These are phyloP conservation scores for Pangasius djambal DNA, from an alignment of 2,797 vertebrate species.

Conservation along the genomic window DNA sequence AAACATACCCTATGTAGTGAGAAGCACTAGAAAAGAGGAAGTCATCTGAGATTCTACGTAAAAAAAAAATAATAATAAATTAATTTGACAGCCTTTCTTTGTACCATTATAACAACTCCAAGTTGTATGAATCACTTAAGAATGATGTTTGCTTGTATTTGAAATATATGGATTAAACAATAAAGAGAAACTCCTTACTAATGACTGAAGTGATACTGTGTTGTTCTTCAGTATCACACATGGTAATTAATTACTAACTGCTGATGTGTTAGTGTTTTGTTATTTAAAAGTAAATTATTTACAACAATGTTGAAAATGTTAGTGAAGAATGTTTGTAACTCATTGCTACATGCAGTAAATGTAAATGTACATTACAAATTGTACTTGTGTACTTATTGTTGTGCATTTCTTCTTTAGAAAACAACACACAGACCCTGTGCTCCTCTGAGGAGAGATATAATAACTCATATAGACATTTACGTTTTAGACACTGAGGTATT, in stretches of 20 bases:
- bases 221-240: neutral
- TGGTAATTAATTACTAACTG: neutral
- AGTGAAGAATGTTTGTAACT: neutral
- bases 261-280: neutral
- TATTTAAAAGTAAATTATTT: neutral
- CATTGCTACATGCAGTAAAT: neutral
- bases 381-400: neutral
- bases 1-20: neutral
- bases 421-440: neutral
- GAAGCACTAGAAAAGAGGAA: neutral
- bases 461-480: neutral
- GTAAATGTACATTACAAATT: neutral
- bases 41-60: neutral
- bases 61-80: neutral
- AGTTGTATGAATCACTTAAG: neutral
- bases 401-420: neutral
- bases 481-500: neutral
- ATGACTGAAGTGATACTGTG: neutral
- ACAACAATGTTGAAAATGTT: neutral
- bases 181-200: neutral
- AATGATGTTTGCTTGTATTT: neutral
- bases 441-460: neutral
- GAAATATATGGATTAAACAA: neutral
- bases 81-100: neutral
- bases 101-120: neutral